Evolutionary conservation across 2,797 vertebrate species (phyloP), one percentile per base, ranked within the genome.

Genomic region (Arremon brunneinucha): DNA sequence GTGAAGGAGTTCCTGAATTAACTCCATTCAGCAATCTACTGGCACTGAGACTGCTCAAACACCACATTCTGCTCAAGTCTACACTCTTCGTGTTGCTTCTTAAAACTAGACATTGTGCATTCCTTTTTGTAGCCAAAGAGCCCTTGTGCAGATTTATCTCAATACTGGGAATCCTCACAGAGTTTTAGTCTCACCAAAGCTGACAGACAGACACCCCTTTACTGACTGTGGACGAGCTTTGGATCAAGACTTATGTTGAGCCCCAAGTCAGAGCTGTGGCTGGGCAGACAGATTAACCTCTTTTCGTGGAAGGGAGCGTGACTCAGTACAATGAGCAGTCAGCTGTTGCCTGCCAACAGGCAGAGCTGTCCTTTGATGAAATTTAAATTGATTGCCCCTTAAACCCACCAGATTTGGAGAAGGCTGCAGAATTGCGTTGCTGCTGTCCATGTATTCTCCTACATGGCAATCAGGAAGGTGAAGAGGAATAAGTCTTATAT

Each of bases 231-330:
- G 77, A 49, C 13, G 53, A 86, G 35, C 3, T 84, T 84, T 67
- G 69, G 55, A 84, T 84, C 11, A 55, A 63, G 47, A 26, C 35
- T 68, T 35, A 9, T 2, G 24, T 6, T 43, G 59, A 83, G 39
- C 35, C 70, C 26, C 55, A 62, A 76, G 44, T 47, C 67, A 65
- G 70, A 90, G 50, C n/a, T 3, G 18, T 27, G 68, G 32, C 27
- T 89, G 81, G 68, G 70, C 63, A 68, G 72, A 46, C n/a, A 75
- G 59, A 84, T 69, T 59, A 76, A 67, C 76, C 72, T 83, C 72
- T 80, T 81, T 60, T 65, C 1, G 1, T 35, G 62, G 70, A n/a
- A 6, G 16, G n/a, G 39, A 90, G 59, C 27, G 13, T 0, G 4
- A 41, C 35, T 92, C 21, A 32, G 60, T 52, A 60, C 68, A 86